Evolutionary conservation across 2,888 invertebrate genomes (phyloP), one percentile per base, ranked within the genome.

Genomic region (Xestia c-nigrum): DNA sequence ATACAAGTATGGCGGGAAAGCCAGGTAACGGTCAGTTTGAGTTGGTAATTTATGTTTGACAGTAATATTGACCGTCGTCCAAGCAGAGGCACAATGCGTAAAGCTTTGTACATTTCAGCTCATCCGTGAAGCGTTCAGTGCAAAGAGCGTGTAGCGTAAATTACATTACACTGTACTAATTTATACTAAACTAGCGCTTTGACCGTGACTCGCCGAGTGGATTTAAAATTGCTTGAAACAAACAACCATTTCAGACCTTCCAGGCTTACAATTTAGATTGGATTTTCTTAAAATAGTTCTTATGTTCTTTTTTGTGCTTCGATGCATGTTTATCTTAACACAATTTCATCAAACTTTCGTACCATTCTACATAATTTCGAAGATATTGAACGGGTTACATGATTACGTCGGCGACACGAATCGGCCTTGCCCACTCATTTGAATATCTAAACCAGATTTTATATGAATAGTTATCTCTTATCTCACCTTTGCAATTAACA

Each of bases 401-500:
- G 40, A 31, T 43, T 6, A 50, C 31, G 9, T 24, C 16, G 14
- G 0, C 0, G 31, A 47, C 9, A 31, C 40, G 14, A 63, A 63
- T 47, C n/a, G 16, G 46, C 80, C 61, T 80, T 63, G 77, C 19
- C 14, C 46, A 72, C 9, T 1, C 16, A 46, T 47, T 40, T 63
- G n/a, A 14, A 63, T 31, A 64, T 64, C 43, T 38, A 52, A 80
- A 72, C 46, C 46, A 72, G 50, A 43, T 75, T 31, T 50, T 3
- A 40, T 40, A 16, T 43, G 12, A 57, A 68, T 31, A 72, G 19
- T 38, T 21, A 43, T 38, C 75, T 92, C 97, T 31, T n/a, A 43
- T 31, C 77, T 91, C 97, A 99, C 99, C 98, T 99, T 99, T 66
- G 98, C 98, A 88, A 99, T 97, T 89, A 99, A 97, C 93, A 99